Base-by-base conservation (phyloP, 2,888 invertebrate species). In the Diaperis boleti region DNA sequence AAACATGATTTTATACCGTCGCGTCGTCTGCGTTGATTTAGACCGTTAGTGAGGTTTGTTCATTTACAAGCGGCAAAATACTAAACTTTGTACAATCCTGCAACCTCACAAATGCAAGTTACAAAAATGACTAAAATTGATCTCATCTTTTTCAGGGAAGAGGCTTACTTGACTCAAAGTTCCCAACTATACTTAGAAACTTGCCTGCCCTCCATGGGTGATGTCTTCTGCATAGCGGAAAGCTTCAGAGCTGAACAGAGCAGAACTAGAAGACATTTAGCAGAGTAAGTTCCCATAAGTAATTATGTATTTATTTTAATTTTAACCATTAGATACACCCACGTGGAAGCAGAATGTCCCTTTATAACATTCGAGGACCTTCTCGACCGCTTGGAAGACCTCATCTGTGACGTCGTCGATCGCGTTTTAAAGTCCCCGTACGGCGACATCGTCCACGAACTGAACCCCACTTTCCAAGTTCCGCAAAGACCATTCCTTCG, bases 171-270 rank as follows among this genome's bases (percentile, higher is more conserved):
- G 64, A 99, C 99, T 0, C 99, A 99, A 83, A 98, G 97, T 75
- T 98, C 98, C 0, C 99, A 99, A 81, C 85, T 99, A 37, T 99
- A 99, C 81, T 84, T 99, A 76, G 99, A 99, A 84, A 98, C 99
- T 0, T 95, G 95, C 76, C 80, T 98, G 71, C 92, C 97, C 10
- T 89, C 96, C 0, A 85, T 98, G 78, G 99, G 99, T 0, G 98
- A 99, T 84, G 98, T 98, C 18, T 99, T 92, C 82, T 96, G 96
- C 81, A 92, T 99, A 72, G 95, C 98, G 5, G 96, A 98, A 84
- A 98, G 98, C 57, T 99, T 98, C 83, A 87, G 99, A 71, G 99
- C 99, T 0, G 99, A 99, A 79, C 95, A 95, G 80, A 98, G 97
- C 47, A 86, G 98, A 61, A 99, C 99, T 0, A 86, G 99, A 56